Percentiles rank a stretch among this genome's conserved stretches.
phyloP scores from a whole-genome alignment of 92 coral and sea anemone genomes.

The Chrysogorgia sp. region DNA sequence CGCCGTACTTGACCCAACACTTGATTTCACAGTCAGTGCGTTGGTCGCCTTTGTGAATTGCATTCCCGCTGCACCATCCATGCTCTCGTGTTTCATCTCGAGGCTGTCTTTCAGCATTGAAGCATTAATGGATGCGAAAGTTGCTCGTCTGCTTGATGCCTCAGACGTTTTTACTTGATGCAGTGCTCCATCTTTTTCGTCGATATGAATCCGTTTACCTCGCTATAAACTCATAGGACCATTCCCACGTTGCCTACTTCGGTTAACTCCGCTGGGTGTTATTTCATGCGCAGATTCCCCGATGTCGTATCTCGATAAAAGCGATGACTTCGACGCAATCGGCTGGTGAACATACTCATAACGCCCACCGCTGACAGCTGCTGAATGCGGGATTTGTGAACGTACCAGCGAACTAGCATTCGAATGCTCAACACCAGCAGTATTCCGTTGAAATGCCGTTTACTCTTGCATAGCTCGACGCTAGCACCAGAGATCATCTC shows the following conservation, averaged over 20 bases:
- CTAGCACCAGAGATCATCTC: no score
- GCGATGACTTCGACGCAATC: no score
- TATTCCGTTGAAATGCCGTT: no score
- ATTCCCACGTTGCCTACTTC: neutral
- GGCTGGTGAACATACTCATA: no score
- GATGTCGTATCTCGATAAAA: no score
- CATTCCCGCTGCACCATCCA: neutral
- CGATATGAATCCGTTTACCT: neutral
- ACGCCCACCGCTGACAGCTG: no score
- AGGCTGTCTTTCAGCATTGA: conserved; percentile 29
- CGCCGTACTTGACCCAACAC: neutral
- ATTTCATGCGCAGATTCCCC: neutral
- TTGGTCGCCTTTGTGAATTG: neutral
- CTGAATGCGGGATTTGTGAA: no score
- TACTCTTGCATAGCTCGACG: no score
- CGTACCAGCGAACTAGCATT: no score
- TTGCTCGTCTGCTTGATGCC: neutral
- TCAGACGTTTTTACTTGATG: neutral
- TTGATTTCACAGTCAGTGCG: neutral
- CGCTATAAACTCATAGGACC: neutral
- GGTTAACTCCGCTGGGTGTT: neutral
- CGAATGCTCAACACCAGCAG: no score
- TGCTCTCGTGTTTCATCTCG: conserved; percentile 12
- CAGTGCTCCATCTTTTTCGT: neutral
- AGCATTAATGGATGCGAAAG: conserved; percentile 31